These are phyloP conservation scores for Archivesica marissinica DNA, from an alignment of 1,140 invertebrate species.

Conservation along the genomic window DNA sequence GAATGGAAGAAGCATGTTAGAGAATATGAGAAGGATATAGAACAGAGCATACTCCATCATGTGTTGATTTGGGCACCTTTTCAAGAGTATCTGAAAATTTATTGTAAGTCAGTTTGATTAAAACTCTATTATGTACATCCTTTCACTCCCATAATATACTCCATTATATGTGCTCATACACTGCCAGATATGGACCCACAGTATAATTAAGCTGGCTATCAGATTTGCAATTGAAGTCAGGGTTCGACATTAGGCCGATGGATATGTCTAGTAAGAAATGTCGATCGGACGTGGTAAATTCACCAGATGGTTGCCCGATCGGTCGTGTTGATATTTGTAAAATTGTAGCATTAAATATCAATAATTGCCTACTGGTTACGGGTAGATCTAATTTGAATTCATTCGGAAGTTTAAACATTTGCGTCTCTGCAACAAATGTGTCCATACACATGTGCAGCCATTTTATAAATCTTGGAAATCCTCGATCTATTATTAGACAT, in stretches of 20 bases:
- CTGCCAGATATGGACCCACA: not conserved
- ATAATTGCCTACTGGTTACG: too few relatives aligned
- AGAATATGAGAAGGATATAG: not conserved
- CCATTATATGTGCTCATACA: not conserved
- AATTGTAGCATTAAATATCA: too few relatives aligned
- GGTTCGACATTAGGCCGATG: not conserved
- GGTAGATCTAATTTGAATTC: too few relatives aligned
- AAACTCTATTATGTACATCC: not conserved
- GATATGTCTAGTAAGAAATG: not conserved
- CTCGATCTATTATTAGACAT: too few relatives aligned
- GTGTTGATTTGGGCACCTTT: constrained; percentile 9
- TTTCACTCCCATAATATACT: not conserved
- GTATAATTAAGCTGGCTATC: not conserved
- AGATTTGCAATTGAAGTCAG: not conserved
- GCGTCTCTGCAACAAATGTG: too few relatives aligned
- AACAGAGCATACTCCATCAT: not conserved
- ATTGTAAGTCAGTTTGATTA: not conserved
- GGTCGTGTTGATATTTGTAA: too few relatives aligned
- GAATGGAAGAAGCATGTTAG: constrained; percentile 19
- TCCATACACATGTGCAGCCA: too few relatives aligned
- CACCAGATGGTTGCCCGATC: too few relatives aligned
- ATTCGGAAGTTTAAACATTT: too few relatives aligned
- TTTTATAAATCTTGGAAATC: too few relatives aligned
- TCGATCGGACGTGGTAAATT: too few relatives aligned
- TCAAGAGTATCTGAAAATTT: not conserved